Evolutionary conservation across 2,797 vertebrate species (phyloP).

Genomic region (Hoplostethus atlanticus): DNA sequence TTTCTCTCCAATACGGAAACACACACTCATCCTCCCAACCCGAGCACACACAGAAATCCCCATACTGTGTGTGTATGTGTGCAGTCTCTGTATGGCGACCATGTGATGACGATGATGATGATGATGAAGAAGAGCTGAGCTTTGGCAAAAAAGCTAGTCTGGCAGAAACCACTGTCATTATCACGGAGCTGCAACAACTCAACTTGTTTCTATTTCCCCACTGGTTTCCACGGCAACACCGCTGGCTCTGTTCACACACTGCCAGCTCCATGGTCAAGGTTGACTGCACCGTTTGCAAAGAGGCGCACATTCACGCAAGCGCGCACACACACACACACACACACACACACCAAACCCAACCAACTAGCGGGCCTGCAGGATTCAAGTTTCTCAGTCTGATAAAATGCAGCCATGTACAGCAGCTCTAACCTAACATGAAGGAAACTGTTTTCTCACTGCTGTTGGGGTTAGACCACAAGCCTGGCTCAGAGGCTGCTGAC

Average conservation of each 20-base stretch:
- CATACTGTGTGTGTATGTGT: neutral
- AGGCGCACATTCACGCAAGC: neutral
- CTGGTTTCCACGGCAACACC: slow-evolving; percentile 89
- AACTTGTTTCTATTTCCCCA: slow-evolving; percentile 75
- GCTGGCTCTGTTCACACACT: slow-evolving; percentile 84
- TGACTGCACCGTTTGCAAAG: slow-evolving; percentile 70
- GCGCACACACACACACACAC: neutral
- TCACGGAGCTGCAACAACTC: slow-evolving; percentile 81
- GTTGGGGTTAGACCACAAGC: slow-evolving; percentile 39
- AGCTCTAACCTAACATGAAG: slow-evolving; percentile 26
- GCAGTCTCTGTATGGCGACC: neutral
- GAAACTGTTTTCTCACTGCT: slow-evolving; percentile 23
- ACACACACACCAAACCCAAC: slow-evolving; percentile 1
- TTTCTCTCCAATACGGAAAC: too few relatives aligned
- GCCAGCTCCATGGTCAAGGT: slow-evolving; percentile 86
- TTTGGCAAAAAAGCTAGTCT: slow-evolving; percentile 34
- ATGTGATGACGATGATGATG: slow-evolving; percentile 14
- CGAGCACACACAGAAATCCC: slow-evolving; percentile 11
- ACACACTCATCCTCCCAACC: neutral
- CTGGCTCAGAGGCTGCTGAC: slow-evolving; percentile 50
- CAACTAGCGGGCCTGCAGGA: slow-evolving; percentile 19
- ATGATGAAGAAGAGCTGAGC: slow-evolving; percentile 35
- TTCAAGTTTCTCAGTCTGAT: slow-evolving; percentile 11
- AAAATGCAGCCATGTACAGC: slow-evolving; percentile 26
- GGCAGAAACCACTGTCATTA: slow-evolving; percentile 77